Conservation (phyloP, 1,140 invertebrate genomes). For the Drosophila pallidifrons region DNA sequence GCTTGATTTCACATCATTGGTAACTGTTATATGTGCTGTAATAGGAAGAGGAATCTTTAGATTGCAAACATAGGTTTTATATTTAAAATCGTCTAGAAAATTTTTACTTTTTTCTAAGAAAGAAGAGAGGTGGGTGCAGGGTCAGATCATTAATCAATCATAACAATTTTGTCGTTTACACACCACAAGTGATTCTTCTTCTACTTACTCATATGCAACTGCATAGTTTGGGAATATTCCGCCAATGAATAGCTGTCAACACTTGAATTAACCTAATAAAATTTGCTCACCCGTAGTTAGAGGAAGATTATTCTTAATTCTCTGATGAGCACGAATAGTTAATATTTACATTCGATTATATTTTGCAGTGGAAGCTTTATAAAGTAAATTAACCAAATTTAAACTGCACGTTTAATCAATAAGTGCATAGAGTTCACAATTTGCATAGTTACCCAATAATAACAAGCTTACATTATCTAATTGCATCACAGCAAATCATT, state of each 20-base stretch:
- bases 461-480: constrained; percentile 2
- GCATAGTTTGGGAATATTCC: constrained; percentile 43
- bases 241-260: constrained; percentile 44
- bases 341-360: neutral
- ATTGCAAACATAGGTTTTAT: neutral
- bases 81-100: no score
- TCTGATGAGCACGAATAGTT: neutral
- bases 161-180: no score
- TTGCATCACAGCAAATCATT: neutral
- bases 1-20: constrained; percentile 22
- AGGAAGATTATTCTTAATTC: constrained; percentile 3
- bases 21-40: constrained; percentile 42
- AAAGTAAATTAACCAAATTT: neutral
- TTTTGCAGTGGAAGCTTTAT: neutral
- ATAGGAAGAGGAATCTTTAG: neutral
- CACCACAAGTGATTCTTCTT: no score
- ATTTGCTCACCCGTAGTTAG: neutral
- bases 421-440: constrained; percentile 11
- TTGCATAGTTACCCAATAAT: constrained; percentile 6
- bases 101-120: no score
- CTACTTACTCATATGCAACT: neutral
- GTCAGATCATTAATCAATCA: no score
- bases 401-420: neutral
- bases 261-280: constrained; percentile 20
- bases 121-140: no score